phyloP scores from a whole-genome alignment of 2,888 invertebrate genomes.

The Stomorhina lunata region DNA sequence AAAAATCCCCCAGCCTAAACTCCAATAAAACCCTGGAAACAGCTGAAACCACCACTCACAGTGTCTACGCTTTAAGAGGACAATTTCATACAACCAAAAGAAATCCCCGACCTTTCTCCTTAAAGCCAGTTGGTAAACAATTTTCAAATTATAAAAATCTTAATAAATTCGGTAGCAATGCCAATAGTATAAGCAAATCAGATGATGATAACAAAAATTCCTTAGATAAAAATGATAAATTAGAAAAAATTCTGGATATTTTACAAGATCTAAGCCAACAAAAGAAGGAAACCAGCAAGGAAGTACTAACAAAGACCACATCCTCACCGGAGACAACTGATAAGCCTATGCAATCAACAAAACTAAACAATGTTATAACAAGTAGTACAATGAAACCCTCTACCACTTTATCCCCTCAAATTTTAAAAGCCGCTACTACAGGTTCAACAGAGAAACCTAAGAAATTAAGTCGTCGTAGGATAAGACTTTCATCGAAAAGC shows the following conservation, averaged over 20 bases:
- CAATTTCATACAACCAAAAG: constrained; percentile 68
- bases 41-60: constrained; percentile 62
- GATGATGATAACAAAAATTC: constrained; percentile 8
- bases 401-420: background rate
- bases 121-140: constrained; percentile 25
- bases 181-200: background rate
- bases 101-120: background rate
- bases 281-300: background rate
- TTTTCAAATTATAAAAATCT: constrained; percentile 38
- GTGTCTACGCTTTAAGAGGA: constrained; percentile 72
- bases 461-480: constrained; percentile 11
- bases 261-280: constrained; percentile 71
- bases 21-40: background rate
- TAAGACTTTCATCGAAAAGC: background rate
- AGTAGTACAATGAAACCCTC: background rate
- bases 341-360: background rate
- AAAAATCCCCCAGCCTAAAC: background rate
- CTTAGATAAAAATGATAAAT: constrained; percentile 67
- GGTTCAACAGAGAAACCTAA: background rate
- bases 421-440: background rate
- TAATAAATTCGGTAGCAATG: constrained; percentile 8
- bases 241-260: constrained; percentile 73
- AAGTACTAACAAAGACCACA: background rate
- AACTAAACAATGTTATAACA: background rate
- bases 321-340: background rate